Conservation (phyloP, 2,113 vertebrate species). For the Thymallus thymallus region DNA sequence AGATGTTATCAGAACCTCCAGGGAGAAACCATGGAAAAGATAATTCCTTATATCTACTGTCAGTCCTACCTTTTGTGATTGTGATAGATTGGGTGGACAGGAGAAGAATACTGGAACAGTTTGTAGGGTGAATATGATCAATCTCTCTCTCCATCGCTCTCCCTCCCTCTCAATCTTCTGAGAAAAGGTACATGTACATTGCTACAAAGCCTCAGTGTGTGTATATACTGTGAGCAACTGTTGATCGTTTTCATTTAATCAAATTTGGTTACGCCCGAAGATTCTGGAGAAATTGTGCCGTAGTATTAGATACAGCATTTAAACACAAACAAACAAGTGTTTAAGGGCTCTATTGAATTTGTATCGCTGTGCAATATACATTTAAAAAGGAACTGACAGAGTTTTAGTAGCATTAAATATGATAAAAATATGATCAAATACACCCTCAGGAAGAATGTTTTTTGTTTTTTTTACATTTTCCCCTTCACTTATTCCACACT, state of each 20-base stretch:
- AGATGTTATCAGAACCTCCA: slow-evolving; percentile 43
- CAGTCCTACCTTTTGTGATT: slow-evolving; percentile 29
- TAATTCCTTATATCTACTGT: slow-evolving; percentile 38
- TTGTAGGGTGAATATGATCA: not conserved
- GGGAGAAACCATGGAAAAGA: slow-evolving; percentile 41
- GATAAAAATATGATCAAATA: too few relatives aligned
- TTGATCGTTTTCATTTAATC: too few relatives aligned
- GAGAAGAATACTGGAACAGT: slow-evolving; percentile 23
- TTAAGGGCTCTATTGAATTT: slow-evolving; percentile 39
- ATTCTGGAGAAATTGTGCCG: too few relatives aligned
- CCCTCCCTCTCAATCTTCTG: slow-evolving; percentile 2
- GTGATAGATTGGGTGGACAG: slow-evolving; percentile 16
- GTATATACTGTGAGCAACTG: not conserved
- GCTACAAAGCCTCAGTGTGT: not conserved
- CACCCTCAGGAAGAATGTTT: too few relatives aligned
- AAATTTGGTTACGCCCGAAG: too few relatives aligned
- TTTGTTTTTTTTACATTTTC: too few relatives aligned
- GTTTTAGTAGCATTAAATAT: too few relatives aligned
- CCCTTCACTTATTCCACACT: too few relatives aligned
- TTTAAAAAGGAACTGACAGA: too few relatives aligned
- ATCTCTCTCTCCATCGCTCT: slow-evolving; percentile 1
- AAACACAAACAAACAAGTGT: slow-evolving; percentile 59
- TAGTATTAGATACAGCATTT: slow-evolving; percentile 17
- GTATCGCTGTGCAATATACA: too few relatives aligned
- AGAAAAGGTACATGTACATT: too few relatives aligned